Base-by-base conservation (phyloP, 2,888 invertebrate genomes). In the Laothoe populi region DNA sequence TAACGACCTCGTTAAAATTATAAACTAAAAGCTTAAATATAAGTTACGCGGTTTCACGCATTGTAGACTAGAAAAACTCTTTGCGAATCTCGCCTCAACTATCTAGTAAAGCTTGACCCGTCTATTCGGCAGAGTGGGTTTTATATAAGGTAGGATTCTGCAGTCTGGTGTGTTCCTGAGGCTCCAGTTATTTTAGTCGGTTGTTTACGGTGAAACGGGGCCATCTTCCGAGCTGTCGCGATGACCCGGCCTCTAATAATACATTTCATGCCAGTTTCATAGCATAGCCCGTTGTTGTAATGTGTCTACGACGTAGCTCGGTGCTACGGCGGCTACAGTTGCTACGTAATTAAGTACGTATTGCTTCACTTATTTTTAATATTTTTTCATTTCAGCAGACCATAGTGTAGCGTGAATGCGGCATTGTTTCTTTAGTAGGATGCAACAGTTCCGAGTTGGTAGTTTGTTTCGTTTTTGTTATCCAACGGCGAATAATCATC, bases 181-280 rank as follows among this genome's bases (percentile, higher is more conserved):
- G 69, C 62, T 72, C 74, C 69, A 60, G 70, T 66, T 68, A 68
- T 62, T 65, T 59, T 77, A 75, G 77, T 57, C 60, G 69, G 64
- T 60, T 63, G 64, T 72, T 74, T 75, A 72, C 74, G 74, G 74
- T 64, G 78, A 82, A 87, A 86, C 69, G 81, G 72, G 86, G 83
- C 73, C 82, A 78, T 82, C 81, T 83, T 79, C 69, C 67, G 70
- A 81, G 81, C 77, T 79, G 78, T 78, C 77, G 73, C 74, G 75
- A 78, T 82, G 84, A 79, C 84, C 81, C 72, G 73, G 70, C 75
- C 74, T 84, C 82, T 84, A 86, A 81, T 83, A 85, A 83, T 83
- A 83, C 75, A 71, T 78, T 76, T 77, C 76, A 73, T 79, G 76
- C 68, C 74, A 73, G 75, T 74, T 65, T 64, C 69, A 70, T 75